Conservation (phyloP, 2,888 invertebrate species). For the Plagodis pulveraria region DNA sequence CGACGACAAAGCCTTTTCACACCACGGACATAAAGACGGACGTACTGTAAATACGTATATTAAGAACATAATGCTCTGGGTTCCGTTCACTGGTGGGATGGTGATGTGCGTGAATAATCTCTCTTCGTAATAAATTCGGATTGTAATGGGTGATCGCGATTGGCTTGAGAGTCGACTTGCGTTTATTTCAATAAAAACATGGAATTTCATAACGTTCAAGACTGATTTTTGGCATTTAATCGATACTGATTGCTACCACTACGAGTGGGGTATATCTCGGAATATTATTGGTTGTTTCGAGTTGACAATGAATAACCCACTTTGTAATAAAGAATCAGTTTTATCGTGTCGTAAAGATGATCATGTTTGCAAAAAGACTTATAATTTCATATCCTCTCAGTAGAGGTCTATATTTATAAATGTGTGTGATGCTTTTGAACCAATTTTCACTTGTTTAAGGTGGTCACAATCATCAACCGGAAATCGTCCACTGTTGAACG, state of each 20-base stretch:
- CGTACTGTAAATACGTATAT: slow-evolving; percentile 61
- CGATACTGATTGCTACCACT: slow-evolving; percentile 64
- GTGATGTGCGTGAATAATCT: slow-evolving; percentile 81
- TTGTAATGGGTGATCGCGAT: slow-evolving; percentile 78
- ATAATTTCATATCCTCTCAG: not conserved
- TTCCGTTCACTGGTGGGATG: slow-evolving; percentile 58
- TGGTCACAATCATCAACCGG: too few relatives aligned
- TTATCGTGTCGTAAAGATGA: slow-evolving; percentile 57
- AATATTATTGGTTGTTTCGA: slow-evolving; percentile 60
- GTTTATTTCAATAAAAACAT: slow-evolving; percentile 65
- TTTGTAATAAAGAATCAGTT: slow-evolving; percentile 57
- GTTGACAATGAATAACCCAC: slow-evolving; percentile 45
- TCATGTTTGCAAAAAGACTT: slow-evolving; percentile 33
- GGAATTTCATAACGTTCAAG: slow-evolving; percentile 52
- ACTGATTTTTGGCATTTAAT: slow-evolving; percentile 67
- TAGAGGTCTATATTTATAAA: not conserved
- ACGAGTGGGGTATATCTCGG: slow-evolving; percentile 54
- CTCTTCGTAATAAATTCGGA: slow-evolving; percentile 82
- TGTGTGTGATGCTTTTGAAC: too few relatives aligned
- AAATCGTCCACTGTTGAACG: too few relatives aligned
- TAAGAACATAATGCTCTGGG: slow-evolving; percentile 58
- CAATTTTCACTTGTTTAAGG: too few relatives aligned
- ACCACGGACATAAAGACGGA: slow-evolving; percentile 72
- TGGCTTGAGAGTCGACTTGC: slow-evolving; percentile 71
- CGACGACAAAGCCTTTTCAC: slow-evolving; percentile 80